phyloP scores from a whole-genome alignment of 2,888 invertebrate genomes.

The Mechanitis messenoides region DNA sequence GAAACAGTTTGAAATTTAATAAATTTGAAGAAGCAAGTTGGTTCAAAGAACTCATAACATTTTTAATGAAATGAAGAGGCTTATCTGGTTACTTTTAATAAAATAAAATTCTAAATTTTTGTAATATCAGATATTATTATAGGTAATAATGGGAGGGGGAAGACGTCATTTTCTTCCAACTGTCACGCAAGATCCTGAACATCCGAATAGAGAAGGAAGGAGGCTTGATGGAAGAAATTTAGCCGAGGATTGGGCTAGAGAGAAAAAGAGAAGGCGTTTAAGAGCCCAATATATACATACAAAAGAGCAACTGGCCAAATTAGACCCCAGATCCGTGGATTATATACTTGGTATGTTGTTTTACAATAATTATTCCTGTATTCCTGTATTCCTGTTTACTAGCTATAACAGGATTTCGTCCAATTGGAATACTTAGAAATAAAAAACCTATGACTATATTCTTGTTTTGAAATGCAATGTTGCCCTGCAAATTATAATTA shows the following conservation, averaged over 20 bases:
- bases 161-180: slow-evolving; percentile 85
- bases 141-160: slow-evolving; percentile 89
- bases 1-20: too few relatives aligned
- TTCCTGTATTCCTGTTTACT: too few relatives aligned
- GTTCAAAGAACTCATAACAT: too few relatives aligned
- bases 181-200: slow-evolving; percentile 82
- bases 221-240: slow-evolving; percentile 86
- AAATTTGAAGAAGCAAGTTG: too few relatives aligned
- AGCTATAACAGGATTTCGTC: too few relatives aligned
- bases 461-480: too few relatives aligned
- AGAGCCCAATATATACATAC: slow-evolving; percentile 85
- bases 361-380: neutral
- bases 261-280: slow-evolving; percentile 81
- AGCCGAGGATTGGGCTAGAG: slow-evolving; percentile 86
- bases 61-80: too few relatives aligned
- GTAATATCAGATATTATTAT: slow-evolving; percentile 21
- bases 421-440: too few relatives aligned
- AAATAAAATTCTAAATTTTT: too few relatives aligned
- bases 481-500: too few relatives aligned
- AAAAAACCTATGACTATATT: too few relatives aligned
- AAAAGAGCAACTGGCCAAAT: slow-evolving; percentile 81
- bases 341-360: slow-evolving; percentile 81
- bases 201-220: slow-evolving; percentile 81
- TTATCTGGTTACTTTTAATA: too few relatives aligned
- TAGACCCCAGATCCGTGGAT: slow-evolving; percentile 83